Base-by-base conservation (phyloP, 1,140 invertebrate genomes). In the Formica exsecta region DNA sequence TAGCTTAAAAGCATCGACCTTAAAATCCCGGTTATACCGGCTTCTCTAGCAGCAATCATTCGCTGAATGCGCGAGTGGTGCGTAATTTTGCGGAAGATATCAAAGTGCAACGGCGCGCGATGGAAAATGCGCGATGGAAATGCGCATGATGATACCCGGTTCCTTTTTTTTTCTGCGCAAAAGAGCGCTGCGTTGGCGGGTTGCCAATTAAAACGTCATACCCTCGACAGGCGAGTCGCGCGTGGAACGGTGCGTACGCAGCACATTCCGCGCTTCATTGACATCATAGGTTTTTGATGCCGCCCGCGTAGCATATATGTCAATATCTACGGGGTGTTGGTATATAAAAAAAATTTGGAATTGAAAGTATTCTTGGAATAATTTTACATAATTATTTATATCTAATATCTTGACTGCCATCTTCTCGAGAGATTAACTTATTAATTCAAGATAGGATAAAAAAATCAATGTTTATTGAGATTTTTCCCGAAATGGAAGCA, bases 151-250 rank as follows among this genome's bases (percentile, higher is more conserved):
- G 71, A 87, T 85, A n/a, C 38, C 48, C 9, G 22, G 76, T 73
- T 86, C 81, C n/a, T 76, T 88, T 87, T 77, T 32, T 29, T 48
- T 16, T 38, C 3, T 22, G n/a, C 13, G n/a, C 61, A 81, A 85
- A 87, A 59, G 80, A 89, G 75, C 44, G 88, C 74, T 87, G 73
- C 48, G 71, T 89, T 62, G 79, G 80, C 54, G 88, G 62, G 75
- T 89, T 75, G 86, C 80, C 89, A 90, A 90, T 90, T 90, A 90
- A 89, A 89, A 89, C 80, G 32, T 79, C 79, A 73, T 87, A 74
- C 76, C 16, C 48, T 70, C 75, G 76, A 51, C 48, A 64, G 48
- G 65, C 88, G 85, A 87, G 73, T 81, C 74, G 76, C 64, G 64
- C 71, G 57, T 61, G 79, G 83, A 85, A 89, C 22, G n/a, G 59